Evolutionary conservation across 2,797 vertebrate genomes (phyloP).

Genomic region (Epinephelus awoara): DNA sequence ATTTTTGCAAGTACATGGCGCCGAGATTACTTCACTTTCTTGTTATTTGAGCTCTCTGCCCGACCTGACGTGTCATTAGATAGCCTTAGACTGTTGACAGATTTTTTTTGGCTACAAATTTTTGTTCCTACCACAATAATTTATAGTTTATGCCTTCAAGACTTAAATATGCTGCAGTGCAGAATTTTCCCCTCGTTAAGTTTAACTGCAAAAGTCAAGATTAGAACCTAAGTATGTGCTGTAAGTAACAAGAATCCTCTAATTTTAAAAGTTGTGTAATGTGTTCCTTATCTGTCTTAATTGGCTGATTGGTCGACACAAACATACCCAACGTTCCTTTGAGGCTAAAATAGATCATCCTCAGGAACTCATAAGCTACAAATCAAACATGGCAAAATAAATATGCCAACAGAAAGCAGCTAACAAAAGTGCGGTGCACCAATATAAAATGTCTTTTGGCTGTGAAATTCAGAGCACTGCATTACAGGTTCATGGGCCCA

Average conservation of each 20-base stretch:
- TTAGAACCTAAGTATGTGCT: conserved; percentile 20
- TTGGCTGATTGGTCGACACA: conserved; percentile 70
- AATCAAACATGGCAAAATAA: conserved; percentile 42
- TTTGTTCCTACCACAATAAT: conserved; percentile 42
- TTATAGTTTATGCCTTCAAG: background rate
- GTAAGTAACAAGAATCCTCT: background rate
- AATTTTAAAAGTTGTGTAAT: conserved; percentile 35
- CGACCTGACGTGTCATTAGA: conserved; percentile 69
- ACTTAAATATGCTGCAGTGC: background rate
- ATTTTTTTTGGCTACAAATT: conserved; percentile 64
- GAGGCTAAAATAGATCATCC: conserved; percentile 72
- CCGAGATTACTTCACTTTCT: conserved; percentile 86
- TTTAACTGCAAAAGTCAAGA: conserved; percentile 2
- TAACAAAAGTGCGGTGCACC: background rate
- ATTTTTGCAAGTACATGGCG: conserved; percentile 83
- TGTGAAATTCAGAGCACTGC: conserved; percentile 16
- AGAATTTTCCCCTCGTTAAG: background rate
- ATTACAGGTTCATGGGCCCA: background rate
- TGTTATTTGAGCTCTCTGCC: conserved; percentile 80
- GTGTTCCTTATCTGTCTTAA: conserved; percentile 65
- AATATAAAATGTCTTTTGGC: background rate
- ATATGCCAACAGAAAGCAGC: background rate
- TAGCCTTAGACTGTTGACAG: conserved; percentile 69
- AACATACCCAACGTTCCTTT: conserved; percentile 65
- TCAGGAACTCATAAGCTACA: conserved; percentile 2